Conservation (phyloP, 1,140 invertebrate genomes). For the Araneus ventricosus region DNA sequence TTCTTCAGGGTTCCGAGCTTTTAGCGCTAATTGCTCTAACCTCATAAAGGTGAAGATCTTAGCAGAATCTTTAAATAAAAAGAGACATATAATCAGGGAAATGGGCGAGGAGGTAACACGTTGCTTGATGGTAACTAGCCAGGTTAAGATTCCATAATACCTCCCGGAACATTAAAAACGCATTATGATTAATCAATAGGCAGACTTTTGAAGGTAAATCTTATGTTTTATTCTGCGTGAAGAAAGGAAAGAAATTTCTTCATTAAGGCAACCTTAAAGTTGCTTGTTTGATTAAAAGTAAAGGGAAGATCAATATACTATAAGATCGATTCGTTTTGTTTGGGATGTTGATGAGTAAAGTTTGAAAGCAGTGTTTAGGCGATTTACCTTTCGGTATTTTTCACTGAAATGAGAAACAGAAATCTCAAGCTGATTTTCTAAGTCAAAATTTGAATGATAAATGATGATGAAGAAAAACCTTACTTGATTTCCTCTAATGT, state of each 20-base stretch:
- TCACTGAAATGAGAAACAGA: background rate
- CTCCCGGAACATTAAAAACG: conserved; percentile 25
- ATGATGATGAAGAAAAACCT: too few relatives aligned
- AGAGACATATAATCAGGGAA: background rate
- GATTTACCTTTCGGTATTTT: background rate
- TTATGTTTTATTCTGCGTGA: background rate
- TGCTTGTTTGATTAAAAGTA: background rate
- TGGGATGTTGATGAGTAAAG: background rate
- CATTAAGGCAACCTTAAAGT: background rate
- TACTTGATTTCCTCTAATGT: too few relatives aligned
- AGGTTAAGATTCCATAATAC: background rate
- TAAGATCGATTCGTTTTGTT: background rate
- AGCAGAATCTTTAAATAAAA: background rate
- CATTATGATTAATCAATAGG: conserved; percentile 42
- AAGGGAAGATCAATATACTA: background rate
- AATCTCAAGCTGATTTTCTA: too few relatives aligned
- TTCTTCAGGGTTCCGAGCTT: background rate
- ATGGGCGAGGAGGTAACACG: background rate
- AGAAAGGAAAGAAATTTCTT: background rate
- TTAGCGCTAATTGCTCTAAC: background rate
- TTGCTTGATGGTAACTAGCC: background rate
- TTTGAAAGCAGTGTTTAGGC: background rate
- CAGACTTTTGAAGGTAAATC: background rate
- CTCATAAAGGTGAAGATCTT: too few relatives aligned
- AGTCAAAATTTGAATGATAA: too few relatives aligned